These are phyloP conservation scores for Caradrina clavipalpis DNA, from an alignment of 2,888 invertebrate species.

Conservation along the genomic window DNA sequence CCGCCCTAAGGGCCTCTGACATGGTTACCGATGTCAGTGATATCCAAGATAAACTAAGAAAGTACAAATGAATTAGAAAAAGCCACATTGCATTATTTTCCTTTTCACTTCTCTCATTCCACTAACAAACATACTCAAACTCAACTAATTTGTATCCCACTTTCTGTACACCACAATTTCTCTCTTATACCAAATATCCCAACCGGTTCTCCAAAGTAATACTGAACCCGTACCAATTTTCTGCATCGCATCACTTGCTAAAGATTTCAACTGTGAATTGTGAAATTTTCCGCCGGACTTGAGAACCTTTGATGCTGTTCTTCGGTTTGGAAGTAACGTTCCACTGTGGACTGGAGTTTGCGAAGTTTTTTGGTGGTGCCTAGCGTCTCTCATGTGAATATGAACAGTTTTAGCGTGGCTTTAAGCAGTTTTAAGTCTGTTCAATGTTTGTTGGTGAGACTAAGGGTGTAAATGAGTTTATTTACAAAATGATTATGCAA, in stretches of 20 bases:
- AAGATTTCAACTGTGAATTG: slow-evolving; percentile 78
- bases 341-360: slow-evolving; percentile 4
- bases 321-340: slow-evolving; percentile 40
- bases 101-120: no score
- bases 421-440: slow-evolving; percentile 24
- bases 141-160: slow-evolving; percentile 11
- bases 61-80: no score
- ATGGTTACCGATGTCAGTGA: no score
- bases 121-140: neutral
- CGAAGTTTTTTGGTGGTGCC: slow-evolving; percentile 34
- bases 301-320: slow-evolving; percentile 51
- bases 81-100: no score
- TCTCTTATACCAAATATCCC: slow-evolving; percentile 32
- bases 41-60: no score
- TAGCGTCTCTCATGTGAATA: slow-evolving; percentile 25
- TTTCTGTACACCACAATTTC: slow-evolving; percentile 8
- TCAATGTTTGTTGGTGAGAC: neutral
- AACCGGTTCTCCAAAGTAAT: slow-evolving; percentile 48
- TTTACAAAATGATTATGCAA: no score
- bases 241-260: slow-evolving; percentile 74
- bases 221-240: slow-evolving; percentile 77
- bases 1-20: no score
- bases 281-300: slow-evolving; percentile 63
- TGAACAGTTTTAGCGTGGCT: slow-evolving; percentile 6
- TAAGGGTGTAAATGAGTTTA: neutral